phyloP scores from a whole-genome alignment of 1,140 invertebrate species.

The Diabrotica undecimpunctata region DNA sequence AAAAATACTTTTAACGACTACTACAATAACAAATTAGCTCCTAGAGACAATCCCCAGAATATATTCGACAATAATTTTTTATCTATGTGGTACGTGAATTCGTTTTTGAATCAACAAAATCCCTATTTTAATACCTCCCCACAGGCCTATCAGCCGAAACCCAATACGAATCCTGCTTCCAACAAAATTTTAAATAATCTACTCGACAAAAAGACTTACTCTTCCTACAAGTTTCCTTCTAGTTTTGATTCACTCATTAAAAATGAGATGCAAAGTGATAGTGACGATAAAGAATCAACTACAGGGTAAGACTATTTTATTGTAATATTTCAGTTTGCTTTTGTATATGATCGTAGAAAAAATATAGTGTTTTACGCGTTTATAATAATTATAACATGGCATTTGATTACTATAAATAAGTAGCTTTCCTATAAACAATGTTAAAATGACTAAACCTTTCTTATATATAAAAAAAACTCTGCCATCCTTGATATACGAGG shows the following conservation, averaged over 20 bases:
- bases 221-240: conserved; percentile 34
- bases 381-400: too few species aligned
- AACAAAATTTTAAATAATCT: conserved; percentile 45
- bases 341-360: too few species aligned
- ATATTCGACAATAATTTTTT: conserved; percentile 57
- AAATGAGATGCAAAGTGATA: conserved; percentile 40
- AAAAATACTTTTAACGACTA: conserved; percentile 33
- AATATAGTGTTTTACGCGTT: too few species aligned
- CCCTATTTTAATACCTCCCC: conserved; percentile 33
- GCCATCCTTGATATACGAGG: too few species aligned
- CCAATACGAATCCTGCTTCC: conserved; percentile 30
- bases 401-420: too few species aligned
- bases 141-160: conserved; percentile 17
- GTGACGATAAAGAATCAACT: conserved; percentile 16
- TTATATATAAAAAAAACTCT: too few species aligned
- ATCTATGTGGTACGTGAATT: conserved; percentile 60
- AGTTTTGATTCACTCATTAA: conserved; percentile 44
- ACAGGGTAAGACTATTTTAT: background rate
- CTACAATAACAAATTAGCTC: conserved; percentile 28
- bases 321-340: background rate
- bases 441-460: too few species aligned
- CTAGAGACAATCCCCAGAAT: conserved; percentile 41
- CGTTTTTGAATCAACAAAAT: conserved; percentile 41
- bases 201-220: conserved; percentile 42
- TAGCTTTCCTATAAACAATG: too few species aligned